Conservation (phyloP, 2,797 vertebrate species). For the Chelon auratus region DNA sequence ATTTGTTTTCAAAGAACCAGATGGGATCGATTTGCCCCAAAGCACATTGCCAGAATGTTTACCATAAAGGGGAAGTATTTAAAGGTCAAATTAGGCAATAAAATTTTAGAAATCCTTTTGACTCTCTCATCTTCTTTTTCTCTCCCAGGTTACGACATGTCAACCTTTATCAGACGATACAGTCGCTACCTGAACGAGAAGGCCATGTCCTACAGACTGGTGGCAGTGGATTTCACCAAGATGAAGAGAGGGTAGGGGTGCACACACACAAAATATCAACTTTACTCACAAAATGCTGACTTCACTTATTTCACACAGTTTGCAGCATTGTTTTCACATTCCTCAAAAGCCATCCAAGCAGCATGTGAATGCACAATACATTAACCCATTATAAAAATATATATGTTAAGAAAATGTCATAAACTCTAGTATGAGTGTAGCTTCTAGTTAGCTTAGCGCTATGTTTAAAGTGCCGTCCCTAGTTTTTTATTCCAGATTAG, state of each 20-base stretch:
- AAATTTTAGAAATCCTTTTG: not conserved
- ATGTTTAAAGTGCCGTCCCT: no score
- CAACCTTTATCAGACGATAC: conserved; percentile 94
- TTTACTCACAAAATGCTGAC: not conserved
- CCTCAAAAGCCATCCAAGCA: no score
- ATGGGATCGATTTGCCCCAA: not conserved
- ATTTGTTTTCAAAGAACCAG: conserved; percentile 13
- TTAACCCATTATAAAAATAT: no score
- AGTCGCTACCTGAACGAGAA: conserved; percentile 98
- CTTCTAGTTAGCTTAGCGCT: not conserved
- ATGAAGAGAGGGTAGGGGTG: conserved; percentile 92
- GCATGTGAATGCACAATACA: no score
- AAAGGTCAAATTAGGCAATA: not conserved
- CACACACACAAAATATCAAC: conserved; percentile 5
- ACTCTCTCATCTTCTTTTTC: not conserved
- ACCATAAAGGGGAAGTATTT: not conserved
- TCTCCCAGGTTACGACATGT: conserved; percentile 92
- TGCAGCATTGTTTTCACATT: no score
- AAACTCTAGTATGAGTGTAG: no score
- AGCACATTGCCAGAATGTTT: conserved; percentile 4
- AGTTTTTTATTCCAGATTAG: not conserved
- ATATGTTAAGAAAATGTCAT: no score
- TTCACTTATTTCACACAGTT: conserved; percentile 13
- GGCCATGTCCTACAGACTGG: conserved; percentile 93
- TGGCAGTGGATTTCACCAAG: conserved; percentile 96